Evolutionary conservation across 2,797 vertebrate species (phyloP), one percentile per base, ranked within the genome.

Genomic region (Acridotheres tristis): DNA sequence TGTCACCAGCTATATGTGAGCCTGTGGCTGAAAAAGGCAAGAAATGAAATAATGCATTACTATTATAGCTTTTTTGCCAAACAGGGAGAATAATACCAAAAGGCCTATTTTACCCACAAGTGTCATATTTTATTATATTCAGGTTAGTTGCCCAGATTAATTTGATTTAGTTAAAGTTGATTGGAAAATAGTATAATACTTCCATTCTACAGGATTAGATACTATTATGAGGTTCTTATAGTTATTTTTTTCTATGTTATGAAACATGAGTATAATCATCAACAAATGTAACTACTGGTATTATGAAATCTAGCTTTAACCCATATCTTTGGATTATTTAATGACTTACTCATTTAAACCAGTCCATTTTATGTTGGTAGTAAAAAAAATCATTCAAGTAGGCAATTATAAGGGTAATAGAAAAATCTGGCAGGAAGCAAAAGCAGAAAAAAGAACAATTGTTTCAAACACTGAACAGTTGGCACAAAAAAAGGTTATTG

Each of bases 361-460:
- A 54, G 12, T 73, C 32, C 18, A 13, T 94, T 86, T 40, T 77
- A 92, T 38, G n/a, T 16, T 50, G 62, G 16, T 89, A 89, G 48
- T 93, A 69, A 95, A 87, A 84, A 58, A 54, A 47, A 0, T 72
- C 22, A 55, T 76, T 92, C 54, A 50, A 77, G 30, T 47, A 88
- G 58, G 42, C 86, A 72, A 88, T 86, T 94, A 25, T 59, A 76
- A 54, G 68, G 42, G 45, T 92, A 77, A 85, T 40, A 78, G 47
- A 74, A 87, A 95, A 88, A 75, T 75, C 82, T 89, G 66, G 23
- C 87, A 85, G 65, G 89, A 94, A 94, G 79, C 58, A 68, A 83
- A 82, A 36, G 65, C 68, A 65, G 47, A 58, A 62, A 89, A 90
- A 92, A 74, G 81, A 89, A 29, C 61, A 87, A 69, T 47, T n/a